Base-by-base conservation (phyloP, 2,888 invertebrate genomes). In the Acronicta aceris region DNA sequence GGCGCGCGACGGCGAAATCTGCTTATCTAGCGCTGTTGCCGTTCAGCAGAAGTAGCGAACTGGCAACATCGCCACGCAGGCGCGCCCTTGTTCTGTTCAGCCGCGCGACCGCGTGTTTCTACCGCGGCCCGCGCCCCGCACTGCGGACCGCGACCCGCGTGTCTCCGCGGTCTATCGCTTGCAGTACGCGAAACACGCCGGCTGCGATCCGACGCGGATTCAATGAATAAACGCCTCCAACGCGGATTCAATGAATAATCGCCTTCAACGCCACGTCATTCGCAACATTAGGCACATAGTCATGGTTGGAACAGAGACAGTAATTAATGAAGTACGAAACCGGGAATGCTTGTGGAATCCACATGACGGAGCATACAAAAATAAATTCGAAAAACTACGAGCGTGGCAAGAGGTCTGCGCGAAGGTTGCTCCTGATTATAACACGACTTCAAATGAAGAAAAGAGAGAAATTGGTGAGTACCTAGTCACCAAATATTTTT, bases 301-400 rank as follows among this genome's bases (percentile, higher is more conserved):
- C 1, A 27, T 16, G 3, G 56, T 66, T 38, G 51, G 62, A 3
- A 66, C 66, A 0, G 57, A 52, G 8, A 8, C 9, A 8, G 66
- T 66, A 1, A 66, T 66, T 13, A 48, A 38, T n/a, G 69, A 52
- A 62, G 69, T 66, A 41, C 27, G 36, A 16, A 5, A 1, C 2
- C 69, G 48, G 0, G 63, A 66, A 43, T 66, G 69, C 25, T 30
- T 66, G 12, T 66, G 66, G 66, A 63, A 66, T 38, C 56, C 40
- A 8, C 25, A 25, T 4, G 30, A 62, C 13, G 6, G 0, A 2
- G 9, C 10, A 4, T 66, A 66, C 25, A 68, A 52, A 15, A 40
- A 38, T 41, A 62, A 56, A 52, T 2, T 2, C 0, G 43, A 17
- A 4, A 66, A 68, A 52, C 13, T 13, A 25, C 33, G 12, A 6